Base-by-base conservation (phyloP, 2,797 vertebrate genomes). In the Sardinella longiceps region DNA sequence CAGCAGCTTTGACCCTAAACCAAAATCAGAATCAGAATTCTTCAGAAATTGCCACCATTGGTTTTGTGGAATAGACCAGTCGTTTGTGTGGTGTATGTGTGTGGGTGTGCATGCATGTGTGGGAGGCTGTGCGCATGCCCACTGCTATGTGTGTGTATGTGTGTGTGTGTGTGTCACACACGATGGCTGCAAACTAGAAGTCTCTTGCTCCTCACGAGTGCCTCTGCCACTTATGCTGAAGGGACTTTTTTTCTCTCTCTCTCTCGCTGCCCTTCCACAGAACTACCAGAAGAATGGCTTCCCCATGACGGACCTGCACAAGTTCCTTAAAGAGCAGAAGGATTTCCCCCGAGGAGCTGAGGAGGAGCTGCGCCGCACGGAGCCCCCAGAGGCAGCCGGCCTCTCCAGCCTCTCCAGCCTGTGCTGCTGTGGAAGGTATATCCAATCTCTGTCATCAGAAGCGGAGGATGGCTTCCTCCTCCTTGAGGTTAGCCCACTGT, bases 271-370 rank as follows among this genome's bases (percentile, higher is more conserved):
- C n/a, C 2, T 48, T 87, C 70, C 2, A 82, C 85, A 99, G 98
- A 97, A 96, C 89, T 98, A 97, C 87, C 97, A 99, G 87, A 94
- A 93, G 84, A 93, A 95, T 82, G 97, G 96, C 7, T 96, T 98
- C 92, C 98, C 98, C 0, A 86, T 93, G 91, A 99, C 98, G 0
- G 97, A 98, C 86, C 94, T 99, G 84, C 96, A 97, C 46, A 95
- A 95, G 93, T 99, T 99, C 92, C 93, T 99, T 50, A 94, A 90
- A 87, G 95, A 94, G 10, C 91, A 89, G n/a, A 91, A 90, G 14
- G 92, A 93, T 81, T 85, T 92, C 82, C 74, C 87, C 37, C n/a
- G n/a, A n/a, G 53, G 74, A 1, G 28, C 48, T 2, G 93, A 92
- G 1, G 84, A 60, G 87, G 28, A 39, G 63, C 1, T 10, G 81